These are phyloP conservation scores for Andrena chrysosceles DNA, from an alignment of 2,888 invertebrate species.

Conservation along the genomic window DNA sequence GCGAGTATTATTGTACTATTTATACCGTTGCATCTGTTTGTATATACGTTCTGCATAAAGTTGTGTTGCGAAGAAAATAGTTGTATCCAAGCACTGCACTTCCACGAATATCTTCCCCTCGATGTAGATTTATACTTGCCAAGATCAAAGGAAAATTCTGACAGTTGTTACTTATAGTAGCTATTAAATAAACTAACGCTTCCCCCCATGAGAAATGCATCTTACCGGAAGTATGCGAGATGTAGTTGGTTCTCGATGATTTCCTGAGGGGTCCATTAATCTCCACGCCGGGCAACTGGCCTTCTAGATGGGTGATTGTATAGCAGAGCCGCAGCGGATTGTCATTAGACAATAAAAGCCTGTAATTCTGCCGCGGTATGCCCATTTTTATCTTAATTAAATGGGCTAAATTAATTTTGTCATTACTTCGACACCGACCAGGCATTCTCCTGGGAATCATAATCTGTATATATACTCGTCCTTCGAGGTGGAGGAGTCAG, in stretches of 20 bases:
- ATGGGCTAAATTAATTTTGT: constrained; percentile 80
- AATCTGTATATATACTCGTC: constrained; percentile 66
- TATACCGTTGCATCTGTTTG: constrained; percentile 24
- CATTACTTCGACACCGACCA: constrained; percentile 65
- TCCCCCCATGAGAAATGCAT: constrained; percentile 1
- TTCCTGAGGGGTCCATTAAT: constrained; percentile 72
- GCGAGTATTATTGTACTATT: constrained; percentile 18
- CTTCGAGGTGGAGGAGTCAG: constrained; percentile 50
- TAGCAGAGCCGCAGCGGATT: constrained; percentile 70
- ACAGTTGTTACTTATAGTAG: constrained; percentile 8
- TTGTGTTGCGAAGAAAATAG: not conserved
- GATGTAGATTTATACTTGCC: not conserved
- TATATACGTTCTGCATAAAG: constrained; percentile 32
- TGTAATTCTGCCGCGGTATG: constrained; percentile 76
- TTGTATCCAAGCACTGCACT: not conserved
- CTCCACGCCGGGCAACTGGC: constrained; percentile 57
- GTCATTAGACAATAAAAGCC: constrained; percentile 76
- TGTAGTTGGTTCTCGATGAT: constrained; percentile 61
- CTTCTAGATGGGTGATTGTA: constrained; percentile 67
- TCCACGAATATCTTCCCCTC: not conserved
- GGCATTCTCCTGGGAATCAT: constrained; percentile 62
- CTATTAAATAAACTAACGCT: constrained; percentile 37
- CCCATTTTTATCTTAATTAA: constrained; percentile 68
- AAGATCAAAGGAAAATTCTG: not conserved
- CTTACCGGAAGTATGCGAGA: constrained; percentile 47